Evolutionary conservation across 2,113 vertebrate species (phyloP).

Genomic region (Callipepla squamata): DNA sequence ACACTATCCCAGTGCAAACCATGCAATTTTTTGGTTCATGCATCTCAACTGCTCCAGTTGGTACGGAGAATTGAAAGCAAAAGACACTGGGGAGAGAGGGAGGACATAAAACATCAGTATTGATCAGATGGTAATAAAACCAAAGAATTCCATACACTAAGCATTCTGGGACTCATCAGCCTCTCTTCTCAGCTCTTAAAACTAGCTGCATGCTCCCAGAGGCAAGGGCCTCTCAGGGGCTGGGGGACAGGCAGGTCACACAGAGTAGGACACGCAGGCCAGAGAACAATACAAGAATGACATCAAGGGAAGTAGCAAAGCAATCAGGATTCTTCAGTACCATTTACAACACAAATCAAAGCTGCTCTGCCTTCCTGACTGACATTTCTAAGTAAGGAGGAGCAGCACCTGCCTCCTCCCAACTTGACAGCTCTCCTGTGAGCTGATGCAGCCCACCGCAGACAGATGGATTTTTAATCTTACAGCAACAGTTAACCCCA

Average conservation of each 20-base stretch:
- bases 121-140: not conserved
- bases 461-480: not conserved
- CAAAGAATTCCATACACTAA: not conserved
- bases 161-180: not conserved
- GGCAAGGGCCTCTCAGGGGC: not conserved
- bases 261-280: not conserved
- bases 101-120: not conserved
- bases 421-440: not conserved
- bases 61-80: not conserved
- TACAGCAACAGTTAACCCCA: not conserved
- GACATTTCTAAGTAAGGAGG: not conserved
- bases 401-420: not conserved
- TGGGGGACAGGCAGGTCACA: not conserved
- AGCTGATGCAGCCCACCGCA: not conserved
- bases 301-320: not conserved
- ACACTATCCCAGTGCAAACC: not conserved
- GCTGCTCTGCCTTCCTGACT: not conserved
- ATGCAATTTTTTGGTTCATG: not conserved
- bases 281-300: not conserved
- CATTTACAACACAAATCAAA: not conserved
- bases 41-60: not conserved
- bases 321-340: not conserved
- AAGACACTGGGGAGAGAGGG: fast-evolving
- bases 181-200: not conserved
- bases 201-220: not conserved